Percentiles rank a stretch among this genome's conserved stretches.
phyloP scores from a whole-genome alignment of 2,797 vertebrate species.

The Halcyon smyrnensis region DNA sequence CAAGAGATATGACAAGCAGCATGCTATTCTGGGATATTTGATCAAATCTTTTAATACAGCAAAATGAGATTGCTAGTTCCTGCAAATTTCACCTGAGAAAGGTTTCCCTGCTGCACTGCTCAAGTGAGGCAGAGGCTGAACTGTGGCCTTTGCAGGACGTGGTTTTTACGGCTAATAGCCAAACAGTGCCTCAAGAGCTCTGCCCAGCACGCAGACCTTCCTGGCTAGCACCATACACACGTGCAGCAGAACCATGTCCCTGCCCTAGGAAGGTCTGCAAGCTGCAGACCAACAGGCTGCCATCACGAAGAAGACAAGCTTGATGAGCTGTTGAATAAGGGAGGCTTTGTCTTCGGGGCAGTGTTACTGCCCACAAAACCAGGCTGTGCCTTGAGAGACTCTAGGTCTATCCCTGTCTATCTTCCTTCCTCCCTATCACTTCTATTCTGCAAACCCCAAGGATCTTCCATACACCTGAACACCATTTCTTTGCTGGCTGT shows the following conservation, averaged over 20 bases:
- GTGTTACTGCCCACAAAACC: neutral
- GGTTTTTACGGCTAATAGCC: neutral
- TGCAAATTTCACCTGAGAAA: neutral
- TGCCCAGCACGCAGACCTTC: neutral
- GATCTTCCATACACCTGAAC: neutral
- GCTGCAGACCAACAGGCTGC: neutral
- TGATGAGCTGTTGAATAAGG: neutral
- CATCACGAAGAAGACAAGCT: neutral
- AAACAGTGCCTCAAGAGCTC: neutral
- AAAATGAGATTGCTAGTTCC: neutral
- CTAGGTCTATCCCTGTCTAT: neutral
- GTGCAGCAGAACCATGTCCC: neutral
- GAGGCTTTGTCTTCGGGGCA: neutral
- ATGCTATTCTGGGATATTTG: neutral
- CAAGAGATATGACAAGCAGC: neutral
- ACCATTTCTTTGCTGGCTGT: neutral
- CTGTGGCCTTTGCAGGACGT: neutral
- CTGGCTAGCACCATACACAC: neutral
- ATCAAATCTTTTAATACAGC: neutral
- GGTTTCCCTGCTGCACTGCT: neutral
- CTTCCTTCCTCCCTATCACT: neutral
- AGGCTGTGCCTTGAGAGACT: neutral
- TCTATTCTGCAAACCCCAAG: neutral
- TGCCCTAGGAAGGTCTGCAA: neutral
- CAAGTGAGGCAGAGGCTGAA: neutral